Evolutionary conservation across 2,113 vertebrate genomes (phyloP).

Genomic region (Prunella himalayana): DNA sequence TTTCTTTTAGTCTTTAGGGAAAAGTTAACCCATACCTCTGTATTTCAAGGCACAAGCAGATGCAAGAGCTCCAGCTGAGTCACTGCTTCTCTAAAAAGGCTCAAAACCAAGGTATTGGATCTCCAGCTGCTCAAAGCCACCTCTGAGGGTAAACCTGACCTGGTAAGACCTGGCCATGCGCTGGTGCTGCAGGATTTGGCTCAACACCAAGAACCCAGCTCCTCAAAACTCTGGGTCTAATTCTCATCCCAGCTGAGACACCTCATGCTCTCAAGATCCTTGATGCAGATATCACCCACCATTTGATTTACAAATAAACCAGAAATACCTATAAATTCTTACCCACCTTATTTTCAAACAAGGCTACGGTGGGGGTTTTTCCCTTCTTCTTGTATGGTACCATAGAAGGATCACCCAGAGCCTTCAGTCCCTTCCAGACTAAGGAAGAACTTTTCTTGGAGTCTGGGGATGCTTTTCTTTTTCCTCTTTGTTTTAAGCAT

Average conservation of each 20-base stretch:
- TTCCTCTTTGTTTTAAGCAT: background rate
- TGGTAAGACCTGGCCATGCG: background rate
- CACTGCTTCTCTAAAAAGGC: background rate
- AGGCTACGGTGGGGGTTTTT: accelerated
- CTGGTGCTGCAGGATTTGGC: background rate
- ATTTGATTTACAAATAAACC: background rate
- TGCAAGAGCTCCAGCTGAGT: background rate
- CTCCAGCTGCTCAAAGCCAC: background rate
- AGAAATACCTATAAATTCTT: background rate
- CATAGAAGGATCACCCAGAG: background rate
- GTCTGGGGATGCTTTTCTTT: background rate
- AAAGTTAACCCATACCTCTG: background rate
- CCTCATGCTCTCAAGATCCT: background rate
- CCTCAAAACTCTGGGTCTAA: background rate
- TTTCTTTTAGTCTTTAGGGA: background rate
- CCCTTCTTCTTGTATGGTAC: background rate
- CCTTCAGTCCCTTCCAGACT: background rate
- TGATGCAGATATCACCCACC: background rate
- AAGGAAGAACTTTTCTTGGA: background rate
- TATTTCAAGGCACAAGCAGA: background rate
- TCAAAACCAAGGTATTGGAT: background rate
- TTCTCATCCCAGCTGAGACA: background rate
- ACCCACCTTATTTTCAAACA: background rate
- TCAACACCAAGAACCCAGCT: background rate
- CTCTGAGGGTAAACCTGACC: background rate